Conservation (phyloP, 2,888 invertebrate species). For the Taphrorychus bicolor region DNA sequence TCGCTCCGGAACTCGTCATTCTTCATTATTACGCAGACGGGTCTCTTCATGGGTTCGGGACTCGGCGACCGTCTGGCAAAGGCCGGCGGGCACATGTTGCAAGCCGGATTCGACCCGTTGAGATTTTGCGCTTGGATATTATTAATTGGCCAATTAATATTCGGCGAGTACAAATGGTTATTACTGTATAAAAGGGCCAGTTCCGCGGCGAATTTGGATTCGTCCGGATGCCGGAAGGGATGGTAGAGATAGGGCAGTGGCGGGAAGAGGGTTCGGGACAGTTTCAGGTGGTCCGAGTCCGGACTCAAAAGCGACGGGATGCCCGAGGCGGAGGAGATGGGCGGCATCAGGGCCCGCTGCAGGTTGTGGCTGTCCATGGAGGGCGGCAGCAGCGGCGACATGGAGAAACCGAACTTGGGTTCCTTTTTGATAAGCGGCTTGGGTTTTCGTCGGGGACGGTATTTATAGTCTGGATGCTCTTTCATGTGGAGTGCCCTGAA, state of each 20-base stretch:
- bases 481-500: slow-evolving; percentile 91
- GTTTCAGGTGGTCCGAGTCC: slow-evolving; percentile 66
- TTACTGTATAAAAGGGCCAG: slow-evolving; percentile 71
- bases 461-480: slow-evolving; percentile 93
- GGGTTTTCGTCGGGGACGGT: slow-evolving; percentile 85
- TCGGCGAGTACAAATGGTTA: slow-evolving; percentile 64
- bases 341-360: slow-evolving; percentile 62
- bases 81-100: slow-evolving; percentile 55
- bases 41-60: slow-evolving; percentile 59
- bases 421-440: slow-evolving; percentile 85
- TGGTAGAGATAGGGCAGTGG: slow-evolving; percentile 75
- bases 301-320: slow-evolving; percentile 63
- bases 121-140: slow-evolving; percentile 47
- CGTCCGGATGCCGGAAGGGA: slow-evolving; percentile 65
- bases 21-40: slow-evolving; percentile 70
- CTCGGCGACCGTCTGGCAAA: slow-evolving; percentile 55
- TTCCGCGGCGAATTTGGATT: slow-evolving; percentile 71
- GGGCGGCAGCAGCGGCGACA: slow-evolving; percentile 70
- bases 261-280: slow-evolving; percentile 72
- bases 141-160: slow-evolving; percentile 57
- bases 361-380: slow-evolving; percentile 59
- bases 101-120: slow-evolving; percentile 50
- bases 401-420: slow-evolving; percentile 74
- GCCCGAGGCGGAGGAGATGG: slow-evolving; percentile 60
- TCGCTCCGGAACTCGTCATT: slow-evolving; percentile 64